Evolutionary conservation across 2,113 vertebrate genomes (phyloP).

Genomic region (Erythrocebus patas): DNA sequence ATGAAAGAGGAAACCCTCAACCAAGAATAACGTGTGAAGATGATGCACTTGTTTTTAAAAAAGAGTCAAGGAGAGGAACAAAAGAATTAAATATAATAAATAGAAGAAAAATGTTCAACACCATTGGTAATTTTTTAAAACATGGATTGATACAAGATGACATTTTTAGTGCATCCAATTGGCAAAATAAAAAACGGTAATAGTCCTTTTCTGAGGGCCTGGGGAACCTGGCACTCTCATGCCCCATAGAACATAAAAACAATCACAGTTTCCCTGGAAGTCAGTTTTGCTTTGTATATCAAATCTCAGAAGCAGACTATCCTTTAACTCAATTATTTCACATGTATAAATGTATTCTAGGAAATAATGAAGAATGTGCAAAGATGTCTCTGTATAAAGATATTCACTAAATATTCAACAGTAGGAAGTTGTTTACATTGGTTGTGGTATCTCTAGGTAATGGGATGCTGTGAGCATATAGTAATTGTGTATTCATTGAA

Average conservation of each 20-base stretch:
- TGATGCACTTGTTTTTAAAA: background rate
- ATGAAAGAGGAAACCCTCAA: background rate
- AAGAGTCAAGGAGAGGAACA: background rate
- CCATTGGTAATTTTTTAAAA: background rate
- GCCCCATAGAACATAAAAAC: background rate
- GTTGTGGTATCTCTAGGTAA: background rate
- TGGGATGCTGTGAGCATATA: background rate
- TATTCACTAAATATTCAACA: background rate
- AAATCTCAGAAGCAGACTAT: background rate
- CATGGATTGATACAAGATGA: background rate
- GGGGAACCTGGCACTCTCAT: background rate
- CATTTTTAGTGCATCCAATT: background rate
- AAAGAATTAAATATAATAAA: background rate
- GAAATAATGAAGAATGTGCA: background rate
- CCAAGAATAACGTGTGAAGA: background rate
- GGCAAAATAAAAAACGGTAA: background rate
- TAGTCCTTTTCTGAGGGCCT: background rate
- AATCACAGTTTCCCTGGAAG: background rate
- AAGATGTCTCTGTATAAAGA: background rate
- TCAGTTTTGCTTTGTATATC: background rate
- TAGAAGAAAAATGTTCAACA: background rate
- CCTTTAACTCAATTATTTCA: background rate
- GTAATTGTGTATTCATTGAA: background rate
- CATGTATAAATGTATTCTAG: background rate
- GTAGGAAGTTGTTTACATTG: background rate